These are phyloP conservation scores for Tenebrosternarchus preto DNA, from an alignment of 2,113 vertebrate genomes.

Conservation along the genomic window DNA sequence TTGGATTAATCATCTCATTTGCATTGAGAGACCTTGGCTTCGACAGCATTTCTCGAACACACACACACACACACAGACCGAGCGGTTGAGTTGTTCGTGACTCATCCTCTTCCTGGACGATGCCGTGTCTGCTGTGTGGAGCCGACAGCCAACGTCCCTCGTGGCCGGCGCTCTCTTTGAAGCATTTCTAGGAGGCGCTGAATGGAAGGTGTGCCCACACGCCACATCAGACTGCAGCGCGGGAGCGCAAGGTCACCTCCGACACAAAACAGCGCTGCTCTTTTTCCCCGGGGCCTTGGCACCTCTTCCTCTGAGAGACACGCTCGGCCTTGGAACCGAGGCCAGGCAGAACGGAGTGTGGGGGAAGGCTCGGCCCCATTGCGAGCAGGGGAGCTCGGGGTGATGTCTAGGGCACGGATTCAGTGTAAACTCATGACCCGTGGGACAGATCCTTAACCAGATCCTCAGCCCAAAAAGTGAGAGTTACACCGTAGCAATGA, in stretches of 20 bases:
- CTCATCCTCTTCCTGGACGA: no score
- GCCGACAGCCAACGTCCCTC: neutral
- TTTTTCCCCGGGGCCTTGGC: constrained; percentile 35
- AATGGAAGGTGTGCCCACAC: constrained; percentile 24
- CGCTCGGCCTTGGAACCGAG: neutral
- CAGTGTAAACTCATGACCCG: neutral
- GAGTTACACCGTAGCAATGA: neutral
- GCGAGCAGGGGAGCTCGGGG: constrained; percentile 20
- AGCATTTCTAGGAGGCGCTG: neutral
- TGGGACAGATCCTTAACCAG: neutral
- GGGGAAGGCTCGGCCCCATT: neutral
- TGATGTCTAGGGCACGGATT: neutral
- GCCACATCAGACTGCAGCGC: constrained; percentile 18
- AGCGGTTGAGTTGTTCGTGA: no score
- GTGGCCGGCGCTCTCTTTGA: neutral
- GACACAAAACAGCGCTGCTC: constrained; percentile 8
- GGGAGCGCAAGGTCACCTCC: constrained; percentile 46
- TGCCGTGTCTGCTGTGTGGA: no score
- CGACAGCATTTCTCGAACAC: neutral
- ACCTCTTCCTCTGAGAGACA: constrained; percentile 9
- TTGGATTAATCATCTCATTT: no score
- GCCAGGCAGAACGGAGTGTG: constrained; percentile 1
- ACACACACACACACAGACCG: neutral
- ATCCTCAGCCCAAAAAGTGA: neutral
- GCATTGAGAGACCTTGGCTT: neutral